These are phyloP conservation scores for Alosa sapidissima DNA, from an alignment of 2,797 vertebrate species.

Conservation along the genomic window DNA sequence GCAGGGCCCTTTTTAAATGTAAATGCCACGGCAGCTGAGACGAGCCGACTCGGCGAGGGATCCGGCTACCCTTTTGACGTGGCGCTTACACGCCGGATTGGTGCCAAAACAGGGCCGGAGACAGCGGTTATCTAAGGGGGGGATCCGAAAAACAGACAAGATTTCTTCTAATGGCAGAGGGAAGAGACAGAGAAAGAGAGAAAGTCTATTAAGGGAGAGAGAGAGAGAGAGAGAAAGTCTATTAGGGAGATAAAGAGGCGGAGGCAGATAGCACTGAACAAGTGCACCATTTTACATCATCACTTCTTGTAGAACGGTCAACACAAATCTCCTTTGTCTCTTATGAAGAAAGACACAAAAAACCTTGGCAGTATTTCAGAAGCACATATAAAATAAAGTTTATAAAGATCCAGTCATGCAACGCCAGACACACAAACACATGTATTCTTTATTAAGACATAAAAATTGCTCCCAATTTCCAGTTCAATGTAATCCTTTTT, in stretches of 20 bases:
- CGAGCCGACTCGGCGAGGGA: not conserved
- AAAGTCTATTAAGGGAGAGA: not conserved
- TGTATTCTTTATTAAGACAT: constrained; percentile 15
- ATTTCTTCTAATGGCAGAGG: not conserved
- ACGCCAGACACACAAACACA: not conserved
- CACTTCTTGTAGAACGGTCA: not conserved
- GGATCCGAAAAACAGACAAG: not conserved
- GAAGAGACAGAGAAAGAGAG: not conserved
- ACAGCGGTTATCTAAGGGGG: not conserved
- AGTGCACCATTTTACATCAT: not conserved
- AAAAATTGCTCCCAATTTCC: not conserved
- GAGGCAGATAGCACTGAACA: not conserved
- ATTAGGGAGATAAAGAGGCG: not conserved
- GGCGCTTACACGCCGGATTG: not conserved
- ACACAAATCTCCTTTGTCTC: not conserved
- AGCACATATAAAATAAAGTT: not conserved
- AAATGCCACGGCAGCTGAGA: constrained; percentile 7
- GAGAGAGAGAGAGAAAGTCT: not conserved
- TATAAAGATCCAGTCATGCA: not conserved
- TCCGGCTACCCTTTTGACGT: not conserved
- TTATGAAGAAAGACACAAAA: not conserved
- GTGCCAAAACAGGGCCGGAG: not conserved
- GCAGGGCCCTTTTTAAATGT: constrained; percentile 14
- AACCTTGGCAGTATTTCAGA: not conserved
- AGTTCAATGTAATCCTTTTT: not conserved